Conservation (phyloP, 1,140 invertebrate genomes). For the Dinoponera quadriceps region DNA sequence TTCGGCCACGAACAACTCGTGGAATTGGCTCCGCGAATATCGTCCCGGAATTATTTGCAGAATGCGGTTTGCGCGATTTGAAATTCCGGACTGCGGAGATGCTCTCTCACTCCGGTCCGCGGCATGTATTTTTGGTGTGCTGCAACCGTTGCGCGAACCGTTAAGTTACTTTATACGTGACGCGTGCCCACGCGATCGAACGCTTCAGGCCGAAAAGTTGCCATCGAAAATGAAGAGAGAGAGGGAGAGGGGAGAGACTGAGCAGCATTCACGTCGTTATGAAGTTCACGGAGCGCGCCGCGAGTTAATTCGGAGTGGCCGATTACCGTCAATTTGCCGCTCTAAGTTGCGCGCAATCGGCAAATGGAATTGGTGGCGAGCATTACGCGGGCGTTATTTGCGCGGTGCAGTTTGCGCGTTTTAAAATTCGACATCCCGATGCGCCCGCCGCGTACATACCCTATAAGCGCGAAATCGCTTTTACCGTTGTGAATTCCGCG, state of each 20-base stretch:
- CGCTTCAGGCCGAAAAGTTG: slow-evolving; percentile 21
- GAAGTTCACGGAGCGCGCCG: slow-evolving; percentile 30
- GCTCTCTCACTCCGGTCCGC: neutral
- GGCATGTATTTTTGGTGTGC: slow-evolving; percentile 43
- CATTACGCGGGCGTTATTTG: slow-evolving; percentile 26
- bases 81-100: slow-evolving; percentile 1
- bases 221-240: slow-evolving; percentile 20
- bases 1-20: neutral
- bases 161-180: slow-evolving; percentile 46
- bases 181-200: slow-evolving; percentile 4
- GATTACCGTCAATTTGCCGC: slow-evolving; percentile 42
- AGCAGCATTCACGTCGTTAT: slow-evolving; percentile 30
- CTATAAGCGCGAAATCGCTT: neutral
- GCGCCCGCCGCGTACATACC: neutral
- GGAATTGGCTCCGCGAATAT: neutral
- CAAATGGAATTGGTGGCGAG: slow-evolving; percentile 3
- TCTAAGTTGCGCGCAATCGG: slow-evolving; percentile 32
- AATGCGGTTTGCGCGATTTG: slow-evolving; percentile 23
- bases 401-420: neutral
- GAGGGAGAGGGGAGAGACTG: too few relatives aligned
- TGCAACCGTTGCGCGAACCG: slow-evolving; percentile 18
- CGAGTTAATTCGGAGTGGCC: slow-evolving; percentile 48
- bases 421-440: neutral
- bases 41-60: slow-evolving; percentile 22
- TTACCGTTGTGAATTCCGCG: neutral